Evolutionary conservation across 2,888 invertebrate species (phyloP).

Genomic region (Gryllus longicercus): DNA sequence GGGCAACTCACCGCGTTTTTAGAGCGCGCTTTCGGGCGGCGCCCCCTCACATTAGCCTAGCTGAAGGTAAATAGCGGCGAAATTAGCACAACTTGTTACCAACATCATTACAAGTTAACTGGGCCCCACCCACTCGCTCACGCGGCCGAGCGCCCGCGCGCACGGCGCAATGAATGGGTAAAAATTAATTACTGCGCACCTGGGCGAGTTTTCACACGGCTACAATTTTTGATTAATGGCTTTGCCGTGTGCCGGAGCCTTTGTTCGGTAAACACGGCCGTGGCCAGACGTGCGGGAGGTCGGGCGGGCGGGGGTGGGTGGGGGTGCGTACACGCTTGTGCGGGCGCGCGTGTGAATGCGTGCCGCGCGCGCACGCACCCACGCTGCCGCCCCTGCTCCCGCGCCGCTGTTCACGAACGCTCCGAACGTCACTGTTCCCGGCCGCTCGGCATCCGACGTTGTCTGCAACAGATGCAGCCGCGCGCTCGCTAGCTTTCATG

Average conservation of each 20-base stretch:
- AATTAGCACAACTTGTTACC: slow-evolving; percentile 17
- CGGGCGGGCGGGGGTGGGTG: background rate
- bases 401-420: background rate
- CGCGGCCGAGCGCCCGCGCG: background rate
- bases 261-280: background rate
- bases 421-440: too few relatives aligned
- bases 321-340: background rate
- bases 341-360: slow-evolving; percentile 1
- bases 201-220: background rate
- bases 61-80: background rate
- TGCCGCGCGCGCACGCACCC: slow-evolving; percentile 4
- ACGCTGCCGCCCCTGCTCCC: background rate
- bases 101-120: slow-evolving; percentile 17
- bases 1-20: background rate
- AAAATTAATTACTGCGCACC: slow-evolving; percentile 6
- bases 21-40: background rate
- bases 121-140: background rate
- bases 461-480: too few relatives aligned
- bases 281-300: too few relatives aligned
- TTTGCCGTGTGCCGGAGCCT: slow-evolving; percentile 1
- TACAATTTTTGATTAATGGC: slow-evolving; percentile 2
- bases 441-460: too few relatives aligned
- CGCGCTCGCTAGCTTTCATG: too few relatives aligned
- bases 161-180: background rate
- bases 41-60: background rate